Conservation (phyloP, 2,113 vertebrate species). For the Hippocampus zosterae region DNA sequence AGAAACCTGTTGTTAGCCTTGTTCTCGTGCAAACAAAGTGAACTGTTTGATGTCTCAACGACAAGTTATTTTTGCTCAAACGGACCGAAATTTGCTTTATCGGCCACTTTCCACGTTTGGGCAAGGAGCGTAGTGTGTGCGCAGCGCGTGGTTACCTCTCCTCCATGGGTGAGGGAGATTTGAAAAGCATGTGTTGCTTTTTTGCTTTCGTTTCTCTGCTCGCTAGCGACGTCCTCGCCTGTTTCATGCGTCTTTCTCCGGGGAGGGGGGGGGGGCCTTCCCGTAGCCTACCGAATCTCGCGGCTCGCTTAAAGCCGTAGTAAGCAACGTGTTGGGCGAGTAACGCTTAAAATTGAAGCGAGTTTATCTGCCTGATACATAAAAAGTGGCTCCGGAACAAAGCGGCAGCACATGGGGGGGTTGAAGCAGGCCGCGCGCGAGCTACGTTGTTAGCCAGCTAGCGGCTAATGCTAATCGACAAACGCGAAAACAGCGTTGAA, state of each 20-base stretch:
- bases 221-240: neutral
- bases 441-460: conserved; percentile 13
- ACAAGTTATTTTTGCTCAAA: neutral
- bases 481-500: neutral
- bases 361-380: conserved; percentile 29
- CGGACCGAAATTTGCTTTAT: conserved; percentile 14
- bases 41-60: neutral
- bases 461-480: conserved; percentile 32
- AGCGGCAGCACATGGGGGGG: conserved; percentile 82
- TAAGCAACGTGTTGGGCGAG: neutral
- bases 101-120: conserved; percentile 38
- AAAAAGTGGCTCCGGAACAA: conserved; percentile 79
- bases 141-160: conserved; percentile 75
- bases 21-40: conserved; percentile 2
- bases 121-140: conserved; percentile 53
- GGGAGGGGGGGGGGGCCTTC: too few species aligned
- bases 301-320: neutral
- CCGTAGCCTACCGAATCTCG: too few species aligned
- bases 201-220: conserved; percentile 23
- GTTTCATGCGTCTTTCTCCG: neutral
- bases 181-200: conserved; percentile 76
- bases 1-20: conserved; percentile 75
- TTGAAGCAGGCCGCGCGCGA: conserved; percentile 74
- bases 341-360: conserved; percentile 13
- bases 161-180: conserved; percentile 82